Evolutionary conservation across 2,797 vertebrate species (phyloP).

Genomic region (Catamblyrhynchus diadema): DNA sequence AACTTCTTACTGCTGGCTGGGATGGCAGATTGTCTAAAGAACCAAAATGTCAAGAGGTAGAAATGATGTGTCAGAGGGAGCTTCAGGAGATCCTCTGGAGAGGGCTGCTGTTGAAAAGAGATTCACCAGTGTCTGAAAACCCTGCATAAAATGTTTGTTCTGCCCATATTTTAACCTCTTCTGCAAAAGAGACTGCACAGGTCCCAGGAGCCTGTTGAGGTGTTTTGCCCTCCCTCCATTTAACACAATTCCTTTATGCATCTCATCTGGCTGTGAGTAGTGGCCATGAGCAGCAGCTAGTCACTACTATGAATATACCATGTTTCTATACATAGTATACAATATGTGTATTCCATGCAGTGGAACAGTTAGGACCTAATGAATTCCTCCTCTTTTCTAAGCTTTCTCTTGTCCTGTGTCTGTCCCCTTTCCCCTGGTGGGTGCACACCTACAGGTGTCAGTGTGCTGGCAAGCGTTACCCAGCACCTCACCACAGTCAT

Average conservation of each 20-base stretch:
- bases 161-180: not conserved
- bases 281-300: not conserved
- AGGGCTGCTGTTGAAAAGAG: not conserved
- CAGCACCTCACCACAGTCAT: not conserved
- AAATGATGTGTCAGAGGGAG: not conserved
- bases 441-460: not conserved
- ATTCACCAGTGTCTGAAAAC: not conserved
- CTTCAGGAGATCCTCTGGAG: not conserved
- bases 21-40: not conserved
- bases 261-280: not conserved
- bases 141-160: not conserved
- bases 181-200: not conserved
- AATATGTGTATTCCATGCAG: not conserved
- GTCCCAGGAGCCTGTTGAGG: not conserved
- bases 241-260: not conserved
- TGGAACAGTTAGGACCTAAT: not conserved
- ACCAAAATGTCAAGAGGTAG: not conserved
- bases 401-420: not conserved
- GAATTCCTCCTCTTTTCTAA: not conserved
- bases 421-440: not conserved
- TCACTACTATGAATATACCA: fast-evolving
- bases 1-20: not conserved
- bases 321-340: not conserved
- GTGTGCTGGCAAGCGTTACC: not conserved
- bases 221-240: not conserved